Conservation (phyloP, 2,113 vertebrate species). For the Bolborhynchus lineola region DNA sequence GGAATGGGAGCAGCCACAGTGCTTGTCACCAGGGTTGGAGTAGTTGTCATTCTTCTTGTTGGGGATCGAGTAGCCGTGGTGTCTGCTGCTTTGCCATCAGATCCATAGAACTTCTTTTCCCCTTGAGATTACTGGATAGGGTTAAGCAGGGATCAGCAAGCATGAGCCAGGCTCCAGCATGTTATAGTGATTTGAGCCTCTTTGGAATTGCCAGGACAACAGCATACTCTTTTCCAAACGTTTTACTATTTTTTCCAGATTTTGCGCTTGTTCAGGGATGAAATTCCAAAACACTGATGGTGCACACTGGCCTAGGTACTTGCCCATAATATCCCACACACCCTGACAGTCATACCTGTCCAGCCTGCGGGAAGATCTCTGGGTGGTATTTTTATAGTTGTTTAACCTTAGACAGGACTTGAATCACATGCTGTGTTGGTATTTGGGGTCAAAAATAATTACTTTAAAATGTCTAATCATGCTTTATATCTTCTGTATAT, state of each 20-base stretch:
- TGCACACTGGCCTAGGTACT: not conserved
- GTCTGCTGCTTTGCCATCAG: not conserved
- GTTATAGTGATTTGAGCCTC: not conserved
- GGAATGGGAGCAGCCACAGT: not conserved
- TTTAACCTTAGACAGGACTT: not conserved
- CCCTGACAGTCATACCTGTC: not conserved
- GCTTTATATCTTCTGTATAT: not conserved
- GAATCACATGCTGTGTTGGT: not conserved
- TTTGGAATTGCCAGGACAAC: not conserved
- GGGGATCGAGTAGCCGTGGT: not conserved
- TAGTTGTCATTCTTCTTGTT: not conserved
- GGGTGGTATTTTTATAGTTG: not conserved
- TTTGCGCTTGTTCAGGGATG: not conserved
- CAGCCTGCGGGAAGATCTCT: not conserved
- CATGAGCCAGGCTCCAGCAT: not conserved
- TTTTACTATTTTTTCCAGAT: not conserved
- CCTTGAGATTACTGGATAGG: not conserved
- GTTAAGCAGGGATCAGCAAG: not conserved
- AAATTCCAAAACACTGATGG: not conserved
- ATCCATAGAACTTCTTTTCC: not conserved
- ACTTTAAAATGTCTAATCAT: not conserved
- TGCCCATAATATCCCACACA: not conserved
- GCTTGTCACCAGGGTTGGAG: not conserved
- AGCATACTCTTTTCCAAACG: not conserved
- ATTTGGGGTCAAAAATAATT: not conserved